Percentiles rank a stretch among this genome's conserved stretches.
Conservation (phyloP, 1,140 invertebrate species). For the Cydia pomonella region DNA sequence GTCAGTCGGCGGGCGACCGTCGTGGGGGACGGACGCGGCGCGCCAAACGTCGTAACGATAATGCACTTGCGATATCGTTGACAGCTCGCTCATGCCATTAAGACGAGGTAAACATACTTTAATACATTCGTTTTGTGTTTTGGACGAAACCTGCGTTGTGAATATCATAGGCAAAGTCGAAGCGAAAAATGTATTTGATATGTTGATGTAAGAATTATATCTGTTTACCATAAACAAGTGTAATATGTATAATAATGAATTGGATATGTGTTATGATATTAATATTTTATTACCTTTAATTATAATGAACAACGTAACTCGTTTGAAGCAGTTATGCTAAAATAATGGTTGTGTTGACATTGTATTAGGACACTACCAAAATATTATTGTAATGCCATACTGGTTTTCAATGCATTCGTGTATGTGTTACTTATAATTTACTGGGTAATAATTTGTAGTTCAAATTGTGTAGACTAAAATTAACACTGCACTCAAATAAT, state of each 20-base stretch:
- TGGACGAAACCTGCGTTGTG: not conserved
- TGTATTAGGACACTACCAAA: conserved; percentile 1
- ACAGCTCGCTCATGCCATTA: not conserved
- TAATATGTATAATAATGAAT: not conserved
- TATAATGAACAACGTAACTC: not conserved
- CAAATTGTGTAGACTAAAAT: conserved; percentile 2
- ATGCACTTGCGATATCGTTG: not conserved
- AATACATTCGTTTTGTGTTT: not conserved
- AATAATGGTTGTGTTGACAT: not conserved
- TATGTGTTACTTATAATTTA: not conserved
- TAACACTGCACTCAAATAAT: too few relatives aligned
- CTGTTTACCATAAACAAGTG: not conserved
- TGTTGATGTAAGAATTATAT: not conserved
- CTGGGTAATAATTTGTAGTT: not conserved
- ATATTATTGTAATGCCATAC: conserved; percentile 4
- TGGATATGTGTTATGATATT: not conserved
- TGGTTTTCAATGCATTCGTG: not conserved
- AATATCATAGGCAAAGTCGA: not conserved
- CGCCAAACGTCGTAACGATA: not conserved
- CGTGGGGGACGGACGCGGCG: not conserved
- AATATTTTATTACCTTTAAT: not conserved
- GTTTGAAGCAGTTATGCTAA: not conserved
- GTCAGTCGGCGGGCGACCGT: not conserved
- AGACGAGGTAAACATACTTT: conserved; percentile 6
- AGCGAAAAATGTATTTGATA: not conserved